Evolutionary conservation across 2,888 invertebrate species (phyloP), one percentile per base, ranked within the genome.

Genomic region (Micropterix aruncella): DNA sequence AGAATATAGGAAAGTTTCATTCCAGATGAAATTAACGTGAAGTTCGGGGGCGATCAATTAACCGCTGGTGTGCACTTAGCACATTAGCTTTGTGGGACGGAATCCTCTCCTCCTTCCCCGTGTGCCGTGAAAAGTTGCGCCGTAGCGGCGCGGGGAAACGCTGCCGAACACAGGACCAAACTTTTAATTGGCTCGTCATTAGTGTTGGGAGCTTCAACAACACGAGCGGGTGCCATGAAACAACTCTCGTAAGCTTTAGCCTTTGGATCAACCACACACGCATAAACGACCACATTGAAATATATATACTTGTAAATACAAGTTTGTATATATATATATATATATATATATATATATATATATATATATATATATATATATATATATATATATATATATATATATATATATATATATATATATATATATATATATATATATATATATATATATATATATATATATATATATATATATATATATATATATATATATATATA

Each of bases 151-250:
- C 52, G 56, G 63, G 62, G 65, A 63, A 64, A 66, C 66, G 65
- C 64, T 63, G 65, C 57, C 63, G 59, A 63, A 57, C 57, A 54
- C 54, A 57, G 60, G 57, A 38, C 58, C 60, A 62, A 71, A 71
- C 67, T 71, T 70, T 71, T 71, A 71, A 71, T 71, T 71, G 71
- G 66, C 61, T 63, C 66, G 70, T 67, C 70, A 70, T 71, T 71
- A 70, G 65, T 60, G 59, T 66, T 63, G 57, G 60, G 62, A 62
- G 65, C 64, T 66, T 69, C 69, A 70, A 68, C 70, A 69, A 66
- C 69, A 69, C 69, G 69, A 27, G 27, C 27, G 27, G 27, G 27
- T 27, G 12, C 27, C 27, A 27, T 27, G 27, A 27, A 27, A 12
- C 27, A 27, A 7, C 27, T 27, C 27, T n/a, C n/a, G n/a, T n/a